These are phyloP conservation scores for Cerceris rybyensis DNA, from an alignment of 2,888 invertebrate species.

Conservation along the genomic window DNA sequence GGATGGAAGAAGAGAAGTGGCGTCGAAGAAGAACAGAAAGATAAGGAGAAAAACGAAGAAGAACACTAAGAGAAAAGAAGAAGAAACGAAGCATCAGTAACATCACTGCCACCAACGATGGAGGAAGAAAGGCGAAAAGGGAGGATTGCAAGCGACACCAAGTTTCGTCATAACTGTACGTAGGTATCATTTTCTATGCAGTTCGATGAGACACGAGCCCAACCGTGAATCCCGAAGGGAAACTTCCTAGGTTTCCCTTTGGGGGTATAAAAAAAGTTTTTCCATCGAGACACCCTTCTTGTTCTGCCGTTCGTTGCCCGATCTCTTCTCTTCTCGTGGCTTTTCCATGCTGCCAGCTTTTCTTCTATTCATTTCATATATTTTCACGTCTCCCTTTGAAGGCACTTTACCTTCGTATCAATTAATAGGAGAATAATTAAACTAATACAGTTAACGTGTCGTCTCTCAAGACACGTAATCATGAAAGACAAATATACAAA, in stretches of 20 bases:
- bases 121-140: not conserved
- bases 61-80: constrained; percentile 1
- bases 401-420: no score
- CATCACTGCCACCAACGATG: constrained; percentile 14
- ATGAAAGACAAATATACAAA: not conserved
- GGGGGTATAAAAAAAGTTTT: constrained; percentile 55
- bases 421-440: no score
- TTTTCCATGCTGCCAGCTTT: no score
- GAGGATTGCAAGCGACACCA: constrained; percentile 28
- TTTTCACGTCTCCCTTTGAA: no score
- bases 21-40: not conserved
- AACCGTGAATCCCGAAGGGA: constrained; percentile 15
- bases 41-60: not conserved
- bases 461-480: no score
- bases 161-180: constrained; percentile 57
- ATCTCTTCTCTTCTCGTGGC: constrained; percentile 17
- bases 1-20: not conserved
- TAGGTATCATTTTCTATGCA: constrained; percentile 56
- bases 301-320: constrained; percentile 9
- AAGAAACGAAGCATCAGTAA: not conserved
- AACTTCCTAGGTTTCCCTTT: constrained; percentile 34
- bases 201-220: constrained; percentile 36
- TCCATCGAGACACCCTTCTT: constrained; percentile 36
- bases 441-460: no score
- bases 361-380: not conserved